Conservation (phyloP, 64 coral and sea anemone species). For the Actinia equina region DNA sequence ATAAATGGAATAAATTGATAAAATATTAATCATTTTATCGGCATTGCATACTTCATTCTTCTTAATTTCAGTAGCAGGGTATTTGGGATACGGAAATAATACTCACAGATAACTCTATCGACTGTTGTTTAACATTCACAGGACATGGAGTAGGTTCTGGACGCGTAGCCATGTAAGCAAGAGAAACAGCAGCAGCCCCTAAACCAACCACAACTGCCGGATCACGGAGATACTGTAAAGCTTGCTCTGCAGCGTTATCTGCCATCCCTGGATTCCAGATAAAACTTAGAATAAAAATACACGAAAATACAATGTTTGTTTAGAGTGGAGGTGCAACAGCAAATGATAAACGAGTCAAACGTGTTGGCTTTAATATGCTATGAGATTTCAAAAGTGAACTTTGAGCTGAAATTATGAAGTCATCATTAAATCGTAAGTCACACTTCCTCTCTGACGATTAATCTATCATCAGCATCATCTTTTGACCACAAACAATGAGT, state of each 20-base stretch:
- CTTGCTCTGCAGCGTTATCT: slow-evolving; percentile 46
- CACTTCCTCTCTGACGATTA: not conserved
- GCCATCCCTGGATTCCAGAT: slow-evolving; percentile 29
- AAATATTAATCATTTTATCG: not conserved
- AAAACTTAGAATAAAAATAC: not conserved
- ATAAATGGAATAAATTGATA: not conserved
- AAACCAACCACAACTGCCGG: slow-evolving; percentile 62
- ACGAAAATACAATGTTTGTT: not conserved
- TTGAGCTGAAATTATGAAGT: not conserved
- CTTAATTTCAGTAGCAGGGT: not conserved
- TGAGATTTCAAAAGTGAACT: not conserved
- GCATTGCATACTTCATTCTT: not conserved
- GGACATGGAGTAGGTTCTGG: slow-evolving; percentile 66
- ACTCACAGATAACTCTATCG: slow-evolving; percentile 83
- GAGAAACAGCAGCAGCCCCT: slow-evolving; percentile 48
- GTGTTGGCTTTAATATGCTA: not conserved
- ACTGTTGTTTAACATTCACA: slow-evolving; percentile 70
- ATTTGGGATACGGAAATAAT: not conserved
- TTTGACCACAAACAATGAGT: not conserved
- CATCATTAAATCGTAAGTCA: not conserved
- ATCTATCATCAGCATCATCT: not conserved
- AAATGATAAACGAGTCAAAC: not conserved
- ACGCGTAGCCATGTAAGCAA: slow-evolving; percentile 60
- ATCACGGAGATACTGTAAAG: slow-evolving; percentile 73
- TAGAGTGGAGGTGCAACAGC: not conserved